Conservation (phyloP, 2,888 invertebrate species). For the Dichetophora obliterata region DNA sequence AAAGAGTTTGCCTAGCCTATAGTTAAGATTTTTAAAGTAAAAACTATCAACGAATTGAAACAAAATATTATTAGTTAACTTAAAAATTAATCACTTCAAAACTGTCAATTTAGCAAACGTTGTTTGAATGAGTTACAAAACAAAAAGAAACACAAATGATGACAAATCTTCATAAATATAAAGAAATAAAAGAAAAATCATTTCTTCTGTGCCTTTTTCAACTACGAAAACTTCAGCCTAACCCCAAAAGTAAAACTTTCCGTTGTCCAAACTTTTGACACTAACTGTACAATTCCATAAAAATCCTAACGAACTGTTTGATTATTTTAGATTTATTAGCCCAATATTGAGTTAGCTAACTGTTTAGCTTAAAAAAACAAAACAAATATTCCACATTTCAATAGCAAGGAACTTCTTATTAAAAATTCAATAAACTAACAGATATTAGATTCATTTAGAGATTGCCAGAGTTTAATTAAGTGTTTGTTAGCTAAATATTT, state of each 20-base stretch:
- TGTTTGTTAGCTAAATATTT: slow-evolving; percentile 19
- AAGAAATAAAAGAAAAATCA: slow-evolving; percentile 56
- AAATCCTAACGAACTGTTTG: neutral
- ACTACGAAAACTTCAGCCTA: slow-evolving; percentile 41
- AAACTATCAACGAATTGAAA: slow-evolving; percentile 51
- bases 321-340: neutral
- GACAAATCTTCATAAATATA: slow-evolving; percentile 25
- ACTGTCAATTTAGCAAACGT: slow-evolving; percentile 57
- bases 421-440: neutral
- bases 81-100: slow-evolving; percentile 41
- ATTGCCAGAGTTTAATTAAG: slow-evolving; percentile 11
- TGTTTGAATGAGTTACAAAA: slow-evolving; percentile 38
- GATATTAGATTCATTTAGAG: slow-evolving; percentile 6
- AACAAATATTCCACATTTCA: neutral
- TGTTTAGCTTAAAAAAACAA: neutral
- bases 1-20: neutral
- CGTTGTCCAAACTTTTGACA: neutral
- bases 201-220: slow-evolving; percentile 67
- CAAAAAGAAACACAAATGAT: slow-evolving; percentile 24
- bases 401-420: neutral
- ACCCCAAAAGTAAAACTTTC: neutral
- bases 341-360: no score
- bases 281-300: neutral
- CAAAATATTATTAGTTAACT: slow-evolving; percentile 37
- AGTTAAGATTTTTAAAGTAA: neutral